These are phyloP conservation scores for Dascyllus trimaculatus DNA, from an alignment of 2,113 vertebrate species.

Conservation along the genomic window DNA sequence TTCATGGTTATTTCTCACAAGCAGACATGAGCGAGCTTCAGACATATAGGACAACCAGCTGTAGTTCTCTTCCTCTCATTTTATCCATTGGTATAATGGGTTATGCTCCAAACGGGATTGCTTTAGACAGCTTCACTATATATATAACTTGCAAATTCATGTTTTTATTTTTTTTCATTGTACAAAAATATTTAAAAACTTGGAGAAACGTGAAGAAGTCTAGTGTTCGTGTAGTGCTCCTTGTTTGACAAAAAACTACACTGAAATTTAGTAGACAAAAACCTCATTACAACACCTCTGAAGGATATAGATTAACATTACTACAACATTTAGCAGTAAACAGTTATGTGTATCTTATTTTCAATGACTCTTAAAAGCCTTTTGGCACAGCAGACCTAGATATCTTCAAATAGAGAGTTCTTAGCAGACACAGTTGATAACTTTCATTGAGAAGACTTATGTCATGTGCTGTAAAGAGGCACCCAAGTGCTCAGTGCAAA, in stretches of 20 bases:
- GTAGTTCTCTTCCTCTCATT: not conserved
- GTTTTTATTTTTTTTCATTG: not conserved
- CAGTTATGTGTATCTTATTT: slow-evolving; percentile 33
- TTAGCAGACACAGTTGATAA: slow-evolving; percentile 3
- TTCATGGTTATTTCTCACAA: slow-evolving; percentile 22
- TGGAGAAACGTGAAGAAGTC: slow-evolving; percentile 15
- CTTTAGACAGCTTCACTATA: slow-evolving; percentile 11
- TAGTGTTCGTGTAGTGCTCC: not conserved
- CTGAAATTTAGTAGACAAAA: slow-evolving; percentile 6
- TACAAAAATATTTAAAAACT: not conserved
- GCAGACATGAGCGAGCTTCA: not conserved
- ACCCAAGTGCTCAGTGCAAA: not conserved
- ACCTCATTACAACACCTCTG: slow-evolving; percentile 18
- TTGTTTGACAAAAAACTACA: not conserved
- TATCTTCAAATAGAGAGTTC: slow-evolving; percentile 33
- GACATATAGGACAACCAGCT: not conserved
- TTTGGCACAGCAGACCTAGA: slow-evolving; percentile 39
- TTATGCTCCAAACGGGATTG: not conserved
- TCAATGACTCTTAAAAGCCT: slow-evolving; percentile 37
- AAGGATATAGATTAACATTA: slow-evolving; percentile 25
- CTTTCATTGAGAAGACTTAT: slow-evolving; percentile 9
- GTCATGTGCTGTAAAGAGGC: slow-evolving; percentile 10
- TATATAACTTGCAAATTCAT: not conserved
- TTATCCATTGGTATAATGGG: slow-evolving; percentile 4
- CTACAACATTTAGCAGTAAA: slow-evolving; percentile 23